phyloP scores from a whole-genome alignment of 2,113 vertebrate species.

The Vanacampus margaritifer region DNA sequence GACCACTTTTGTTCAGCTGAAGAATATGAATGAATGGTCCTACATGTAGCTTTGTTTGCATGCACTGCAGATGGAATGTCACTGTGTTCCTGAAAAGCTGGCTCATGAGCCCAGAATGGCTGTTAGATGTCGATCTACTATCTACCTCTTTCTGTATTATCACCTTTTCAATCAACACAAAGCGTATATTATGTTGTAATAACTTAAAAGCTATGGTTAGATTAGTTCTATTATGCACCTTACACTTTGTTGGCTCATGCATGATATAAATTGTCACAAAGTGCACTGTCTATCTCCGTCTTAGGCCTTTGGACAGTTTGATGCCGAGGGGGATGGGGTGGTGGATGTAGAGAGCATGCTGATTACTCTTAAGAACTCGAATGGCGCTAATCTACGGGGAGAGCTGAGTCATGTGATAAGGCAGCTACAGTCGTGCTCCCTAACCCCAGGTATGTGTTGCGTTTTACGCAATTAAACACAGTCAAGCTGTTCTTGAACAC shows the following conservation, averaged over 20 bases:
- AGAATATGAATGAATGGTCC: conserved; percentile 34
- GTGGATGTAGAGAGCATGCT: conserved; percentile 94
- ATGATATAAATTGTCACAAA: conserved; percentile 1
- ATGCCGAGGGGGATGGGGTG: conserved; percentile 91
- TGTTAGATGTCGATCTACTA: neutral
- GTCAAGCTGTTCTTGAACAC: conserved; percentile 9
- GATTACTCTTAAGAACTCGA: conserved; percentile 87
- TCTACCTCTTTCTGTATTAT: neutral
- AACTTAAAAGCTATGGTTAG: neutral
- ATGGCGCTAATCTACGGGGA: conserved; percentile 91
- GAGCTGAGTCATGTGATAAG: conserved; percentile 93
- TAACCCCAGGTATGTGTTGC: conserved; percentile 86
- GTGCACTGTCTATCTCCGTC: conserved; percentile 15
- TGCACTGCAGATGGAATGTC: conserved; percentile 13
- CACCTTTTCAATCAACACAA: neutral
- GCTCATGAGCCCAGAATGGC: neutral
- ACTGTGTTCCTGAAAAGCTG: neutral
- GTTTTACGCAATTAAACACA: conserved; percentile 7
- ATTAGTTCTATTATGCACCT: neutral
- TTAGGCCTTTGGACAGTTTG: conserved; percentile 94
- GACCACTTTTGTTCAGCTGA: conserved; percentile 28
- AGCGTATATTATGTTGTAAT: neutral
- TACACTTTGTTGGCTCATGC: neutral
- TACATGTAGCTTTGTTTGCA: conserved; percentile 25
- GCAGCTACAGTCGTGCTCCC: conserved; percentile 92